Evolutionary conservation across 1,140 invertebrate genomes (phyloP), one percentile per base, ranked within the genome.

Genomic region (Caenorhabditis brenneri): DNA sequence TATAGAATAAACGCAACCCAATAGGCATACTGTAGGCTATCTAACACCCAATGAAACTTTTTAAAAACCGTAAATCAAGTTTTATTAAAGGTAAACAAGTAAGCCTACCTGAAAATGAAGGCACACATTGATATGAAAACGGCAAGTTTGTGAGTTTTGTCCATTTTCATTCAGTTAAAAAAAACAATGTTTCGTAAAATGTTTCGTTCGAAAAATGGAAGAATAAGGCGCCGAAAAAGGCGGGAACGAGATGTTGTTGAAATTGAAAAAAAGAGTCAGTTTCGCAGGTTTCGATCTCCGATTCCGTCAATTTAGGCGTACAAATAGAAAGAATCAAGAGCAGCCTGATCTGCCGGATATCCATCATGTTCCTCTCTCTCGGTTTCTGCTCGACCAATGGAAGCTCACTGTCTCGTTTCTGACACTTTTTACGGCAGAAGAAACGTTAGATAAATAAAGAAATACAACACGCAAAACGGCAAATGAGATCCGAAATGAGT

Each of bases 261-360:
- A 74, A 74, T 42, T 39, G 36, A 74, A 22, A 74, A 74, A 74
- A 74, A 74, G 29, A 42, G n/a, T 33, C 58, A 65, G n/a, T 74
- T 74, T 46, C 36, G 65, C 36, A 24, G 65, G 65, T 74, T 74
- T 74, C 65, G 65, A 33, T 19, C 5, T 22, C 36, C 65, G 12
- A 33, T 46, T 74, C 65, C 65, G 65, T 74, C 65, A 74, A 31
- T 74, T 74, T 74, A 74, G 65, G 36, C 65, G 65, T 46, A 42
- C 36, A 74, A 39, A 74, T 27, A 74, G 7, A 65, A 31, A 74
- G 58, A 36, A 9, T 16, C 19, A 7, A 16, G 36, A 42, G 65
- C 36, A 74, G 65, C 65, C 36, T 74, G 36, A 74, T 74, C 65
- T 74, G 65, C 65, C 65, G 65, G 65, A 74, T 74, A 74, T 74